These are phyloP conservation scores for Pterocles burchelli DNA, from an alignment of 2,113 vertebrate genomes.

Conservation along the genomic window DNA sequence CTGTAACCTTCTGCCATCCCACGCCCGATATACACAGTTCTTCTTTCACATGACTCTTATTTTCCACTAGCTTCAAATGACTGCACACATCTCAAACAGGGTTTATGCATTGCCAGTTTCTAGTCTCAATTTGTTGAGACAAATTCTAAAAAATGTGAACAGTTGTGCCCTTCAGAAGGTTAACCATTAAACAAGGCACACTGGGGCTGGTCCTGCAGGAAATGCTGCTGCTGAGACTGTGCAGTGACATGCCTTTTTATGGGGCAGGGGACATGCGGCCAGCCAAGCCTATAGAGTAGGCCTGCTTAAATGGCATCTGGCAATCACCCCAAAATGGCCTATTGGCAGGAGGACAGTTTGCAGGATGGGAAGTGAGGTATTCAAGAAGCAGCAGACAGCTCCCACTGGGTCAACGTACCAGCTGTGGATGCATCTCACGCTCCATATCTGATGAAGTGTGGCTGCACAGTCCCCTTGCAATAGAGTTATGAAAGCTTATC, in stretches of 20 bases:
- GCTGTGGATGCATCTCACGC: background rate
- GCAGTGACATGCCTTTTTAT: accelerated
- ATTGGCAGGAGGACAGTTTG: background rate
- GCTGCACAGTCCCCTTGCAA: background rate
- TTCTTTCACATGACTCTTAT: background rate
- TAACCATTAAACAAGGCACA: background rate
- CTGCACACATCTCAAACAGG: background rate
- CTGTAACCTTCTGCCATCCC: background rate
- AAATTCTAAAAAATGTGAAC: background rate
- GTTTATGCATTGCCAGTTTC: background rate
- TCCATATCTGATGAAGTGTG: background rate
- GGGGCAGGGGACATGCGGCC: background rate
- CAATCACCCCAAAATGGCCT: background rate
- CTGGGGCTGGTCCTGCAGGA: background rate
- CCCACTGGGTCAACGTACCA: background rate
- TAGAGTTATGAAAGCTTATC: background rate
- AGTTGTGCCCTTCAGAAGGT: background rate
- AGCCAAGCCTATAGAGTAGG: background rate
- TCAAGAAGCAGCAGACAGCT: background rate
- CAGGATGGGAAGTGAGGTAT: background rate
- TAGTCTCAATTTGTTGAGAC: background rate
- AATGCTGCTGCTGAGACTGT: background rate
- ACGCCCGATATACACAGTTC: background rate
- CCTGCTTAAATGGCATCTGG: background rate
- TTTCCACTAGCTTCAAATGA: background rate